phyloP scores from a whole-genome alignment of 2,888 invertebrate species.

The Amiota communis region DNA sequence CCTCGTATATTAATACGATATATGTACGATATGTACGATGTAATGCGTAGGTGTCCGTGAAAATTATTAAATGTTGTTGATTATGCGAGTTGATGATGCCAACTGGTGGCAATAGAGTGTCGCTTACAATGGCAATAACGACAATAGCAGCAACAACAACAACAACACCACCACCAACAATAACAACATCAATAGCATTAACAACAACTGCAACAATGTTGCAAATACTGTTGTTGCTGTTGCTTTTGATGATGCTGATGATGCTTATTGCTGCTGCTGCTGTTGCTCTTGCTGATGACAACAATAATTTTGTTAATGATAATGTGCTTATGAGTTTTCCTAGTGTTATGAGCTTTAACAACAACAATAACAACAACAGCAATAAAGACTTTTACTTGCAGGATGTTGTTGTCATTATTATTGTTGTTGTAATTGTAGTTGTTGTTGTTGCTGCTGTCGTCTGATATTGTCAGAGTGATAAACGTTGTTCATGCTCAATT shows the following conservation, averaged over 20 bases:
- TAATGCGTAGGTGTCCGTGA: constrained; percentile 28
- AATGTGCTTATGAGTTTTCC: constrained; percentile 65
- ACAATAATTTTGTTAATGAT: constrained; percentile 70
- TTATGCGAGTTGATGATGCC: constrained; percentile 49
- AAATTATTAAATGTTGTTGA: constrained; percentile 65
- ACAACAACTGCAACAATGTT: not conserved
- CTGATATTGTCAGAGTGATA: constrained; percentile 59
- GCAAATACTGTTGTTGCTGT: constrained; percentile 43
- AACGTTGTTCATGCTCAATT: constrained; percentile 65
- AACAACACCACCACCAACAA: not conserved
- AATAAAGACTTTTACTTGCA: constrained; percentile 9
- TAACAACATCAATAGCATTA: not conserved
- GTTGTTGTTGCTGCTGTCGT: constrained; percentile 43
- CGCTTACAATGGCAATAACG: constrained; percentile 7
- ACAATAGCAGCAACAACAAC: constrained; percentile 2
- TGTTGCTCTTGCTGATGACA: constrained; percentile 57
- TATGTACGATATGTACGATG: not conserved
- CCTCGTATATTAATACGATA: constrained; percentile 51
- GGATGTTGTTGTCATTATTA: constrained; percentile 27
- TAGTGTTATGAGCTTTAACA: constrained; percentile 41
- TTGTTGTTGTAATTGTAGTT: constrained; percentile 29
- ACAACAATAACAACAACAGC: constrained; percentile 16
- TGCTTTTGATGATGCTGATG: constrained; percentile 61
- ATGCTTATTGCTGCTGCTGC: constrained; percentile 33
- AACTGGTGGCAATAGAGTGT: constrained; percentile 3